phyloP scores from a whole-genome alignment of 2,797 vertebrate genomes.

The Pachyuromys duprasi region DNA sequence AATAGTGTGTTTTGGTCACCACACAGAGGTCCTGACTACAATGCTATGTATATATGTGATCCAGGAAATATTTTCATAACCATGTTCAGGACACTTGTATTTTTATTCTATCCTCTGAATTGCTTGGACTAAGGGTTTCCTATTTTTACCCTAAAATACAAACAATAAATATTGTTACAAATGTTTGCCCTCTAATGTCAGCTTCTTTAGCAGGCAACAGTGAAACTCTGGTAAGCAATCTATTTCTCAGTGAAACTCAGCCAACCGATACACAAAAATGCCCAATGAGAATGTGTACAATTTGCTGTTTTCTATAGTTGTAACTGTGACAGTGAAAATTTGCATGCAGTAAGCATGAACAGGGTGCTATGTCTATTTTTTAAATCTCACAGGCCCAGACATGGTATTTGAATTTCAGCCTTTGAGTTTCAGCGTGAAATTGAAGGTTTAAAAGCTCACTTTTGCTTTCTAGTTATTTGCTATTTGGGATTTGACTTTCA shows the following conservation, averaged over 20 bases:
- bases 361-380: slow-evolving; percentile 36
- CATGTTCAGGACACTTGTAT: background rate
- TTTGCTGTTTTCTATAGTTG: background rate
- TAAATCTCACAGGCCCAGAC: slow-evolving; percentile 16
- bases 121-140: background rate
- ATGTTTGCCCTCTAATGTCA: slow-evolving; percentile 9
- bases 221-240: slow-evolving; percentile 5
- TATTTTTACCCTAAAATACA: slow-evolving; percentile 7
- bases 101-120: background rate
- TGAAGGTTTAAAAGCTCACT: slow-evolving; percentile 35
- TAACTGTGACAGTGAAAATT: background rate
- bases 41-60: background rate
- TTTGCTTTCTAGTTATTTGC: slow-evolving; percentile 47
- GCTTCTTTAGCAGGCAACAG: slow-evolving; percentile 30
- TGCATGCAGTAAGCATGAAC: slow-evolving; percentile 2
- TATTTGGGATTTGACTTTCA: slow-evolving; percentile 34
- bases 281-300: background rate
- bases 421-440: slow-evolving; percentile 67
- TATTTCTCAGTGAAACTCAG: slow-evolving; percentile 34
- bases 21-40: background rate
- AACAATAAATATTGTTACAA: slow-evolving; percentile 1
- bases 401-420: slow-evolving; percentile 43
- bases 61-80: background rate
- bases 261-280: background rate
- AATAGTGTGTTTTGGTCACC: background rate